Percentiles rank a stretch among this genome's conserved stretches.
phyloP scores from a whole-genome alignment of 2,888 invertebrate species.

The Synanthedon formicaeformis region DNA sequence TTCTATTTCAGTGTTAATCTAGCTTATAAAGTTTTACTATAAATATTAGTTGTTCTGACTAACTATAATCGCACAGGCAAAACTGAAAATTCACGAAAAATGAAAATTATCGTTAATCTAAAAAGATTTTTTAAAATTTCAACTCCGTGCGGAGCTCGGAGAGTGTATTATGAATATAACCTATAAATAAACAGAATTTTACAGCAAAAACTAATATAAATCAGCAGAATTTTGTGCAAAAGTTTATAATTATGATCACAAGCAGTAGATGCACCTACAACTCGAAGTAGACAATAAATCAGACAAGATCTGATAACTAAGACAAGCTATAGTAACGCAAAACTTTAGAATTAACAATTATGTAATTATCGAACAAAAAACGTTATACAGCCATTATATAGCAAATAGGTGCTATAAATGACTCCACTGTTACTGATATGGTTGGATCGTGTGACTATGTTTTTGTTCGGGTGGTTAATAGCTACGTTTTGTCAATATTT shows the following conservation, averaged over 20 bases:
- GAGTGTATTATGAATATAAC: no score
- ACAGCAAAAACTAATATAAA: no score
- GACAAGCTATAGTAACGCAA: slow-evolving; percentile 8
- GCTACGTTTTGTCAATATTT: slow-evolving; percentile 3
- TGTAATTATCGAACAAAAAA: slow-evolving; percentile 41
- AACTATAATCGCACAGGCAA: no score
- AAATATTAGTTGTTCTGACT: no score
- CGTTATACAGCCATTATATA: slow-evolving; percentile 23
- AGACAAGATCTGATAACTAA: slow-evolving; percentile 17
- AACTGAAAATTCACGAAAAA: no score
- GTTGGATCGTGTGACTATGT: slow-evolving; percentile 26
- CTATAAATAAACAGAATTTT: no score
- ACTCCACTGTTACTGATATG: slow-evolving; percentile 42
- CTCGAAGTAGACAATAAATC: neutral
- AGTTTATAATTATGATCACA: neutral
- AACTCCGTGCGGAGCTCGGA: no score
- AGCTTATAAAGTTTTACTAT: neutral
- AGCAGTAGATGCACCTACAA: neutral
- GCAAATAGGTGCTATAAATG: slow-evolving; percentile 31
- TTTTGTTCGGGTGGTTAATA: slow-evolving; percentile 21
- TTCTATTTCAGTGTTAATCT: neutral
- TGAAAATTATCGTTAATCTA: no score
- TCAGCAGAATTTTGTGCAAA: neutral
- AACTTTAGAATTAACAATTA: slow-evolving; percentile 28
- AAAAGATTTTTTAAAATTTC: no score